Evolutionary conservation across 37 sponge, comb jelly and placozoan genomes (phyloP).

Genomic region (Ianthella basta): DNA sequence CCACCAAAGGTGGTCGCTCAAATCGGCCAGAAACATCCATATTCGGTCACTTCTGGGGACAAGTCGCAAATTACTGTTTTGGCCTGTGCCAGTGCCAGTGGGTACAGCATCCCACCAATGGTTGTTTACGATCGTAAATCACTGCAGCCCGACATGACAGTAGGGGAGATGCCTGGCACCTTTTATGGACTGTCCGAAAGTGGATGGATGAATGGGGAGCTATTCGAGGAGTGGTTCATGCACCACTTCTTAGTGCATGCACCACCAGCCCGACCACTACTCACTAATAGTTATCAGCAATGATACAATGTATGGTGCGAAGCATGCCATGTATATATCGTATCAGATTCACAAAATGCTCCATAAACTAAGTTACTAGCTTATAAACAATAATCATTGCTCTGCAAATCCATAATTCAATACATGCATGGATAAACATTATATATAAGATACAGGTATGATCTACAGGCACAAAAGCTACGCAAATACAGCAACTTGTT

Average conservation of each 20-base stretch:
- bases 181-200: slow-evolving; percentile 12
- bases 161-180: slow-evolving; percentile 36
- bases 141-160: not conserved
- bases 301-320: too few relatives aligned
- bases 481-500: too few relatives aligned
- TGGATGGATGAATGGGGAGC: slow-evolving; percentile 32
- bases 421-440: too few relatives aligned
- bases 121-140: not conserved
- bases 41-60: slow-evolving; percentile 4
- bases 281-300: too few relatives aligned
- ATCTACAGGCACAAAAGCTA: too few relatives aligned
- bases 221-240: slow-evolving; percentile 34
- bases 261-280: slow-evolving; percentile 29
- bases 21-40: not conserved
- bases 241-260: slow-evolving; percentile 26
- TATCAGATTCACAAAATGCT: too few relatives aligned
- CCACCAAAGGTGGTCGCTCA: not conserved
- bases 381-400: too few relatives aligned
- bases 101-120: slow-evolving; percentile 23
- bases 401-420: too few relatives aligned
- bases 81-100: slow-evolving; percentile 31
- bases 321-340: too few relatives aligned
- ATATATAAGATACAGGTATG: too few relatives aligned
- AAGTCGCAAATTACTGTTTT: slow-evolving; percentile 21
- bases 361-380: too few relatives aligned